Base-by-base conservation (phyloP, 2,888 invertebrate species). In the Dioctria rufipes region DNA sequence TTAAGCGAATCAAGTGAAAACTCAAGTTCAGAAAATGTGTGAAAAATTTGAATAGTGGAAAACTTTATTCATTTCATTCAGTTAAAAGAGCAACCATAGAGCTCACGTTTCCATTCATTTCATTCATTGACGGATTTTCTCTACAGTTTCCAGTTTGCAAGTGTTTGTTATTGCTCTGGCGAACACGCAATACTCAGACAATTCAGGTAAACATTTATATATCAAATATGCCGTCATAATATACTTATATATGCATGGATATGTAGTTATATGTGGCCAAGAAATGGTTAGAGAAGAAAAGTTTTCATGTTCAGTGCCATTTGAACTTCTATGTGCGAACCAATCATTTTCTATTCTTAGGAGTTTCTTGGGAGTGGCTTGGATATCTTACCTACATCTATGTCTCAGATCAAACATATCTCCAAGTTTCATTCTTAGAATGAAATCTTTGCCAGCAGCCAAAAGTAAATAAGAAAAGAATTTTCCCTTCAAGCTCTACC, bases 351-450 rank as follows among this genome's bases (percentile, higher is more conserved):
- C 60, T 58, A 42, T n/a, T 73, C 13, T 6, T 8, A 11, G 58
- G 58, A 40, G 51, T 11, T n/a, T 42, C 13, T 58, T 13, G 73
- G 73, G 73, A 40, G 73, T 73, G 73, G 73, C 73, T 51, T 73
- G 42, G 42, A 4, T 4, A 42, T 51, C 37, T 69, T 69, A 51
- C 49, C 69, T 49, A 39, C 37, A 69, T 51, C 69, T 25, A 39
- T 9, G 5, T 39, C 51, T 49, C 37, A 69, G 49, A 67, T 67
- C 25, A 67, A 11, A 67, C n/a, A 8, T n/a, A 69, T 69, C 49
- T 69, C 69, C 49, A 40, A 25, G 4, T 5, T 67, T 67, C 46
- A 67, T 67, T 67, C 67, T 25, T 67, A 67, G 43, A 67, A 25
- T 25, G 25, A 25, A 25, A 25, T 43, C 46, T 46, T 43, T 46